Base-by-base conservation (phyloP, 2,113 vertebrate genomes). In the Rhodinocichla rosea region DNA sequence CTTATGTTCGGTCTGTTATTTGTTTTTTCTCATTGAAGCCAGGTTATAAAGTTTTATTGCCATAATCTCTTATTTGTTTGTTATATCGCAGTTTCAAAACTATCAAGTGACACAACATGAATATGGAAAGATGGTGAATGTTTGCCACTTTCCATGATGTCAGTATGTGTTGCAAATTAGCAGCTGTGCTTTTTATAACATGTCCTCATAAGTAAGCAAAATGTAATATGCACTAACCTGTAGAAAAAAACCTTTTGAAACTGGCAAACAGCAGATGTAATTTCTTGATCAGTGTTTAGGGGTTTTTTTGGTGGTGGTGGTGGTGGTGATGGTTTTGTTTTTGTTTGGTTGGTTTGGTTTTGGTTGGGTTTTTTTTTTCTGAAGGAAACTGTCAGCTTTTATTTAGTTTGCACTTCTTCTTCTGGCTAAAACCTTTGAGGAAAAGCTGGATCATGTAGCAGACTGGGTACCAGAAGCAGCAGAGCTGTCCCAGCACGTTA, bases 201-300 rank as follows among this genome's bases (percentile, higher is more conserved):
- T n/a, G 16, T 42, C 13, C 30, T n/a, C 19, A 2, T 64, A 47
- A 70, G 14, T 6, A 65, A 24, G 33, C 6, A 71, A 92, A 79
- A 63, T 42, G 19, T 62, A 45, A 70, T 68, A 39, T 21, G 10
- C 4, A 5, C 10, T 55, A n/a, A 26, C 20, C 71, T 37, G 22
- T 33, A 24, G 62, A 82, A 67, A 4, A 49, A 78, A 62, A 44
- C 7, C 37, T 64, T 40, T 37, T 65, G 64, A 82, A 87, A 67
- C 9, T 44, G 15, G 7, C 11, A 84, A 62, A 39, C 3, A 53
- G 17, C 15, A 55, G 10, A 6, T 0, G 0, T 44, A 0, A 35
- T 30, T 79, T 76, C 53, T 26, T 47, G 16, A 13, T 53, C 22
- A n/a, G 6, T 14, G 28, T 30, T 62, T 45, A 9, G 6, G 10